Conservation (phyloP, 2,888 invertebrate species). For the Pharmacophagus antenor region DNA sequence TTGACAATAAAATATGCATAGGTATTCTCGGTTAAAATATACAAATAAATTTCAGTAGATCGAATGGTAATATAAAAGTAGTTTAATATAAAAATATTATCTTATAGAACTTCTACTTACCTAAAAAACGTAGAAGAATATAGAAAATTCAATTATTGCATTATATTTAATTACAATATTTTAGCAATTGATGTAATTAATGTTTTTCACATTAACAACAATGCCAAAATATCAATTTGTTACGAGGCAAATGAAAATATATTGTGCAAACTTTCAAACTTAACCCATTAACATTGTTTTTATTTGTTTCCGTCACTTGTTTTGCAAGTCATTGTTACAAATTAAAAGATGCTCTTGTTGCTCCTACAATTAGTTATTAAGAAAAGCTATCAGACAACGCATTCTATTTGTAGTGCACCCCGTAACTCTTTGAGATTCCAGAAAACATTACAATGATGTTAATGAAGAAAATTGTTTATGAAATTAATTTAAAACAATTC, state of each 20-base stretch:
- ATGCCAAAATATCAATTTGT: constrained; percentile 14
- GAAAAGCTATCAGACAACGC: not conserved
- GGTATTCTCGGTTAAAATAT: too few relatives aligned
- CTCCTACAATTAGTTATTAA: constrained; percentile 6
- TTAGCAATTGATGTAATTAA: too few relatives aligned
- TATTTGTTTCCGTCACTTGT: constrained; percentile 40
- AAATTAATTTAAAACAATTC: too few relatives aligned
- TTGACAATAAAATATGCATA: too few relatives aligned
- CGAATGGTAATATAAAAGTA: too few relatives aligned
- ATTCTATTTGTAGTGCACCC: not conserved
- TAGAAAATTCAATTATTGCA: too few relatives aligned
- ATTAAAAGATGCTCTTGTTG: constrained; percentile 38
- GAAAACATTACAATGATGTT: not conserved
- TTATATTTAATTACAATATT: too few relatives aligned
- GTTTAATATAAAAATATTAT: too few relatives aligned
- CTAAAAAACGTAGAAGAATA: too few relatives aligned
- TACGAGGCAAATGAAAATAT: constrained; percentile 34
- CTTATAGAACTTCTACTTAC: too few relatives aligned
- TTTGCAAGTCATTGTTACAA: constrained; percentile 62
- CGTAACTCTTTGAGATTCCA: not conserved
- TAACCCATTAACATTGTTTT: constrained; percentile 58
- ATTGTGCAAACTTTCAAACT: constrained; percentile 52
- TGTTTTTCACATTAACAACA: not conserved
- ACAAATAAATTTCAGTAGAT: too few relatives aligned
- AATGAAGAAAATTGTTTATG: not conserved